Evolutionary conservation across 1,140 invertebrate genomes (phyloP).

Genomic region (Galendromus occidentalis): DNA sequence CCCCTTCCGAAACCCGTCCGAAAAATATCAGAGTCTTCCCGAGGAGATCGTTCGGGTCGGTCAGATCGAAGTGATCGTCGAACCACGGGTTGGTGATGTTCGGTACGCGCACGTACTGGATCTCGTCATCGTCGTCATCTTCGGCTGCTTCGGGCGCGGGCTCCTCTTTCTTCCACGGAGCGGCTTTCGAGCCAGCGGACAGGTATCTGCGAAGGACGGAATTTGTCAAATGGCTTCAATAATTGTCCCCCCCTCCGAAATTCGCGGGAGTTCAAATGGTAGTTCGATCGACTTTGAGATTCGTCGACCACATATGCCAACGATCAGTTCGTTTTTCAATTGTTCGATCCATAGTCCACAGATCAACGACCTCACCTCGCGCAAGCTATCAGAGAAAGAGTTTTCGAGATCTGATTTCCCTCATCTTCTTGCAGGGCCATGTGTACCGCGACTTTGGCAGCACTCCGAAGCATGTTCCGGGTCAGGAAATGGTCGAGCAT

Average conservation of each 20-base stretch:
- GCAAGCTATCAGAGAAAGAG: slow-evolving; percentile 31
- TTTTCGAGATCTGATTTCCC: slow-evolving; percentile 43
- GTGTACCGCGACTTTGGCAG: slow-evolving; percentile 49
- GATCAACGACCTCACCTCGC: background rate
- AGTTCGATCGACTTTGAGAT: no score
- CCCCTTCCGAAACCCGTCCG: slow-evolving; percentile 24
- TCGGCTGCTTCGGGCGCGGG: slow-evolving; percentile 22
- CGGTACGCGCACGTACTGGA: slow-evolving; percentile 34
- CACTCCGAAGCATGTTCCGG: slow-evolving; percentile 38
- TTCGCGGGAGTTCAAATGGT: no score
- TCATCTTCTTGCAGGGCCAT: slow-evolving; percentile 77
- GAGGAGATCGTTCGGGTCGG: slow-evolving; percentile 40
- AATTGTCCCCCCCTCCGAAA: no score
- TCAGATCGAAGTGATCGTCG: slow-evolving; percentile 70
- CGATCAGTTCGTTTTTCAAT: background rate
- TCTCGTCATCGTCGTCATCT: slow-evolving; percentile 30
- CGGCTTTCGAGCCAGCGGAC: slow-evolving; percentile 15
- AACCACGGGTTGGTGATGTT: slow-evolving; percentile 57
- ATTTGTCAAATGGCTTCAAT: no score
- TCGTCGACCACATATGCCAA: no score
- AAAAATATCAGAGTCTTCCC: slow-evolving; percentile 53
- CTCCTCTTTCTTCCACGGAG: background rate
- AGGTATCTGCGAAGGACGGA: slow-evolving; percentile 25
- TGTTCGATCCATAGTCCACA: background rate
- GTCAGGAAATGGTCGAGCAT: slow-evolving; percentile 59